These are phyloP conservation scores for Microtus richardsoni DNA, from an alignment of 2,113 vertebrate genomes.

Conservation along the genomic window DNA sequence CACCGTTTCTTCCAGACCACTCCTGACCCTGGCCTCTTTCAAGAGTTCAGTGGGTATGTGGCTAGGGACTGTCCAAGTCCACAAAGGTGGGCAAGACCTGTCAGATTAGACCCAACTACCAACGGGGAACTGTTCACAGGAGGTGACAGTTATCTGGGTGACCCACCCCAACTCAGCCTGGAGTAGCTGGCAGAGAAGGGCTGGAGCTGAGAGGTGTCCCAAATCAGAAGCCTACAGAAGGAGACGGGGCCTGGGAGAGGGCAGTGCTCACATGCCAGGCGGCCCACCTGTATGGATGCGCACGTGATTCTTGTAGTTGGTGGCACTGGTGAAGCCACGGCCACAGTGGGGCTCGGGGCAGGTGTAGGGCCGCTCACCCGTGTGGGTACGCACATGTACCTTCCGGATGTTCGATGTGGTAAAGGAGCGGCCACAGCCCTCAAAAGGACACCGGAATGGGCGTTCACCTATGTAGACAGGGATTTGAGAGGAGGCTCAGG, in stretches of 20 bases:
- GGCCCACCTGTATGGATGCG: conserved; percentile 92
- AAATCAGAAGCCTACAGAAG: not conserved
- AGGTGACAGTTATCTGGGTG: not conserved
- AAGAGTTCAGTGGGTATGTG: not conserved
- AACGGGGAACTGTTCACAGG: not conserved
- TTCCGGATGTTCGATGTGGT: conserved; percentile 92
- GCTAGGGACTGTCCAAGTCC: not conserved
- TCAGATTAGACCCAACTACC: not conserved
- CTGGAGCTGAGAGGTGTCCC: not conserved
- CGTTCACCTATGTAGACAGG: conserved; percentile 86
- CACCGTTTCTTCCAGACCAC: not conserved
- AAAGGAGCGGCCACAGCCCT: conserved; percentile 91
- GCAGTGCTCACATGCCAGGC: not conserved
- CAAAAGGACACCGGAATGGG: conserved; percentile 90
- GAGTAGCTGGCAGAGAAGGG: not conserved
- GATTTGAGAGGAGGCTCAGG: not conserved
- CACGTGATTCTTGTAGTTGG: conserved; percentile 94
- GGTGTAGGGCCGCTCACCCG: conserved; percentile 90
- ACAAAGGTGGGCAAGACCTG: not conserved
- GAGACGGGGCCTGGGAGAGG: not conserved
- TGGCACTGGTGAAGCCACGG: conserved; percentile 91
- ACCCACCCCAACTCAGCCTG: not conserved
- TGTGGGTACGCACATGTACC: conserved; percentile 92
- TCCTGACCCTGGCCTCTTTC: not conserved
- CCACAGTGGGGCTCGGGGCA: conserved; percentile 89